phyloP scores from a whole-genome alignment of 2,113 vertebrate genomes.

The Hippocampus barbouri region DNA sequence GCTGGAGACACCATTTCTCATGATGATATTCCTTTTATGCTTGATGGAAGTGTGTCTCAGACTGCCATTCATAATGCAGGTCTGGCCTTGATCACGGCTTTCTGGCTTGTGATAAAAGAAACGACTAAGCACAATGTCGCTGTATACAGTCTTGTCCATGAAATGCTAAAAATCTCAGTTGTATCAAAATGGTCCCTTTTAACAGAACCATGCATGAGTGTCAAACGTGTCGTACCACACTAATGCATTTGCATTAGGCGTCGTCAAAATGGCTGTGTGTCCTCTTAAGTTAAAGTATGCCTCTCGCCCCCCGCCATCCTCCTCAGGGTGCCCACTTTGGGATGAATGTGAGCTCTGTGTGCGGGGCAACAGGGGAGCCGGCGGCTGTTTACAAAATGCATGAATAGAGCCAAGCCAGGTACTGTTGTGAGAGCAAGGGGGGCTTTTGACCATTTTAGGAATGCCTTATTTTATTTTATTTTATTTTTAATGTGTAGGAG shows the following conservation, averaged over 20 bases:
- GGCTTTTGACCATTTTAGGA: slow-evolving; percentile 13
- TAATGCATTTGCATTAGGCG: slow-evolving; percentile 31
- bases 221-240: slow-evolving; percentile 3
- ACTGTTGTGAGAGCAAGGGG: slow-evolving; percentile 29
- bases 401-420: slow-evolving; percentile 55
- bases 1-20: slow-evolving; percentile 23
- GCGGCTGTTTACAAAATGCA: slow-evolving; percentile 45
- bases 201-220: slow-evolving; percentile 37
- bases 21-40: slow-evolving; percentile 51
- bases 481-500: background rate
- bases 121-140: no score
- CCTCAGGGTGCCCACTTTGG: slow-evolving; percentile 59
- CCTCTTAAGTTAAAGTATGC: slow-evolving; percentile 50
- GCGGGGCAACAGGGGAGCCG: slow-evolving; percentile 43
- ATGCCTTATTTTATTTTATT: slow-evolving; percentile 18
- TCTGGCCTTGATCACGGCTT: background rate
- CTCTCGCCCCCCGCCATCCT: slow-evolving; percentile 22
- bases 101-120: background rate
- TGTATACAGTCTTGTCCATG: background rate
- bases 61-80: slow-evolving; percentile 27
- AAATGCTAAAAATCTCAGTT: slow-evolving; percentile 26
- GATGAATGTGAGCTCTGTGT: slow-evolving; percentile 73
- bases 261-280: slow-evolving; percentile 44
- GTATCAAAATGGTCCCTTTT: slow-evolving; percentile 52
- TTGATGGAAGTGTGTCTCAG: slow-evolving; percentile 21